Evolutionary conservation across 2,113 vertebrate species (phyloP).

Genomic region (Alligator sinensis): DNA sequence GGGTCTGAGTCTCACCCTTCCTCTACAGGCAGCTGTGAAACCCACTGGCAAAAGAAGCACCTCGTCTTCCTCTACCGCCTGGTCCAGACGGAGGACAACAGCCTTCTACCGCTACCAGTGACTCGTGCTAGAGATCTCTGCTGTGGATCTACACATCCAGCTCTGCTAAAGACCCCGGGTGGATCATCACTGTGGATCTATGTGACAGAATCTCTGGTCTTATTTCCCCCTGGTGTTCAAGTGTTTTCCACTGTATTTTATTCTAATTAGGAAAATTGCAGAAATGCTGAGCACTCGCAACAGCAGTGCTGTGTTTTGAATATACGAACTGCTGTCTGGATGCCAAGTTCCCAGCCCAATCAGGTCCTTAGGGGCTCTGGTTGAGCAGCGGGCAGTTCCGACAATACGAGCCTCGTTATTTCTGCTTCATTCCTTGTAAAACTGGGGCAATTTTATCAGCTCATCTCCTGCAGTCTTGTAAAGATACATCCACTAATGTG

Average conservation of each 20-base stretch:
- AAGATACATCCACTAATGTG: not conserved
- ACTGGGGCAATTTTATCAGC: not conserved
- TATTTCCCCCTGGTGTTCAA: accelerated
- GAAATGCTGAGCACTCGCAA: not conserved
- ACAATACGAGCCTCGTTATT: not conserved
- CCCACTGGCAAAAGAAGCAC: not conserved
- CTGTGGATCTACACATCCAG: not conserved
- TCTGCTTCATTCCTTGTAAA: not conserved
- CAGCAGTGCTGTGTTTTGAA: not conserved
- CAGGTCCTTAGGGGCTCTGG: not conserved
- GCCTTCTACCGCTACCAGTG: not conserved
- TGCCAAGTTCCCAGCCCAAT: not conserved
- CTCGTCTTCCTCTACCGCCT: not conserved
- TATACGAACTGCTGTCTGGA: not conserved
- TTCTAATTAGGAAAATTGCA: not conserved
- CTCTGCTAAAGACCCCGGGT: accelerated
- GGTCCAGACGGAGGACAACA: not conserved
- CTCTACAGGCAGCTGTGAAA: not conserved
- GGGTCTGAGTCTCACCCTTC: not conserved
- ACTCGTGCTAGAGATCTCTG: not conserved
- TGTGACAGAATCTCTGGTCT: not conserved
- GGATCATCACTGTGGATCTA: not conserved
- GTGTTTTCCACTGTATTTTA: not conserved
- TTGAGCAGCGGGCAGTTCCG: not conserved
- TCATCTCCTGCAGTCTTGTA: not conserved